A percentile compares a stretch with the other conserved stretches of the same genome.
Evolutionary conservation across 2,113 vertebrate genomes (phyloP).

Genomic region (Corvus hawaiiensis): DNA sequence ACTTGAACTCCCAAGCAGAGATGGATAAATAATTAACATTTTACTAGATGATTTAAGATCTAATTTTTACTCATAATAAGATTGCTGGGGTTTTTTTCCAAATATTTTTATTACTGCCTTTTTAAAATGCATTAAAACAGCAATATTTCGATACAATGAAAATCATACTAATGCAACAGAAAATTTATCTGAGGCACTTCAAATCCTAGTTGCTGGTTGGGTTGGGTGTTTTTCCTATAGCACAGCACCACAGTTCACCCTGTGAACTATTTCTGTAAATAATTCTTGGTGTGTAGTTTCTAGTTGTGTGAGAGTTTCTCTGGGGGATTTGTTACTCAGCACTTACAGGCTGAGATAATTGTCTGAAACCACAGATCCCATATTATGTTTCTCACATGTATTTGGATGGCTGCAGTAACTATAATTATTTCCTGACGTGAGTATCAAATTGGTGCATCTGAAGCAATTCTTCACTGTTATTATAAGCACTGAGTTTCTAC

Average conservation of each 20-base stretch:
- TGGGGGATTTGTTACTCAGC: background rate
- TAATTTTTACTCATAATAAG: background rate
- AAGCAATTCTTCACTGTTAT: background rate
- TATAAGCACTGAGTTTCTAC: background rate
- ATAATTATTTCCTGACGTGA: background rate
- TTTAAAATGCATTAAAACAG: background rate
- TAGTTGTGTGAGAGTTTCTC: background rate
- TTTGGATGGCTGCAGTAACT: background rate
- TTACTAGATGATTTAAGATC: background rate
- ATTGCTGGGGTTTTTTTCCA: background rate
- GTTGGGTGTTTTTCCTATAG: background rate
- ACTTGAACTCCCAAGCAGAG: background rate
- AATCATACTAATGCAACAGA: background rate
- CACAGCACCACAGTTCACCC: background rate
- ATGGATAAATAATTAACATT: slow-evolving; percentile 11
- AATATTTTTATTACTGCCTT: background rate
- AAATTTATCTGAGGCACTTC: background rate
- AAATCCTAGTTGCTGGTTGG: background rate
- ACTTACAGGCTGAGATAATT: background rate
- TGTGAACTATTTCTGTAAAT: background rate
- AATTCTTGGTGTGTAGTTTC: background rate
- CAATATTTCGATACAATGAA: background rate
- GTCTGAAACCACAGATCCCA: background rate
- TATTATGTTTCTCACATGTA: background rate
- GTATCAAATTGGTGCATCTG: background rate